Conservation (phyloP, 37 sponge, comb jelly and placozoan genomes). For the Chondrilla cf. caribensis region DNA sequence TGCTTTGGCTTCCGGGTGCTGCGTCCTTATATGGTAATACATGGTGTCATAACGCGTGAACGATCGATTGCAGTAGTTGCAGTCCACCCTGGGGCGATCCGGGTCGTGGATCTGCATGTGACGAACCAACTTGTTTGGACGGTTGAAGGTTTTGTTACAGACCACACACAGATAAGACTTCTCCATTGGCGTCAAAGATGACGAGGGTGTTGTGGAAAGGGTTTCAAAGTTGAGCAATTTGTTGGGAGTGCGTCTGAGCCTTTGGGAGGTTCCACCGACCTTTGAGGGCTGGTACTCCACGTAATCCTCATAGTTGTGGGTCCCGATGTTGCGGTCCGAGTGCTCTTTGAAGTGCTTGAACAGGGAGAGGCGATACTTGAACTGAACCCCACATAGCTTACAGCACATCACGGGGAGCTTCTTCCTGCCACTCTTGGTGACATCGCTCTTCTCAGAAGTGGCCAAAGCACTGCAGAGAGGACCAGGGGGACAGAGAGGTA, state of each 20-base stretch:
- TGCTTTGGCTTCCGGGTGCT: conserved; percentile 1
- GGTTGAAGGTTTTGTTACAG: conserved; percentile 45
- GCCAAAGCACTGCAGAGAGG: too few species aligned
- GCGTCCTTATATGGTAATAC: conserved; percentile 23
- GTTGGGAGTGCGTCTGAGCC: not conserved
- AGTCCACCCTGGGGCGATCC: conserved; percentile 5
- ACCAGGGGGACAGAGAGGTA: too few species aligned
- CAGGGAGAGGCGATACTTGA: conserved; percentile 56
- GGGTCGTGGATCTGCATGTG: conserved; percentile 31
- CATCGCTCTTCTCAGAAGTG: not conserved
- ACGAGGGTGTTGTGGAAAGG: not conserved
- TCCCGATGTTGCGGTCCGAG: conserved; percentile 8
- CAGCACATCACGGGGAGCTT: conserved; percentile 41
- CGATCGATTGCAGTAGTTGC: conserved; percentile 21
- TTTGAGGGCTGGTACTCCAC: not conserved
- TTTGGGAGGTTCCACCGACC: too few species aligned
- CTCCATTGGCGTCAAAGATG: conserved; percentile 1
- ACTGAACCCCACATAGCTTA: conserved; percentile 46
- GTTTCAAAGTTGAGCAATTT: not conserved
- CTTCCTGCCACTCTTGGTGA: not conserved
- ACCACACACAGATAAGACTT: conserved; percentile 43
- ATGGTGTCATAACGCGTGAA: conserved; percentile 28
- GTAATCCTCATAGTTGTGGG: not conserved
- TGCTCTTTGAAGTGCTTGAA: conserved; percentile 56
- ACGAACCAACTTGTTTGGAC: conserved; percentile 14